Evolutionary conservation across 1,140 invertebrate species (phyloP).

Genomic region (Nephila pilipes): DNA sequence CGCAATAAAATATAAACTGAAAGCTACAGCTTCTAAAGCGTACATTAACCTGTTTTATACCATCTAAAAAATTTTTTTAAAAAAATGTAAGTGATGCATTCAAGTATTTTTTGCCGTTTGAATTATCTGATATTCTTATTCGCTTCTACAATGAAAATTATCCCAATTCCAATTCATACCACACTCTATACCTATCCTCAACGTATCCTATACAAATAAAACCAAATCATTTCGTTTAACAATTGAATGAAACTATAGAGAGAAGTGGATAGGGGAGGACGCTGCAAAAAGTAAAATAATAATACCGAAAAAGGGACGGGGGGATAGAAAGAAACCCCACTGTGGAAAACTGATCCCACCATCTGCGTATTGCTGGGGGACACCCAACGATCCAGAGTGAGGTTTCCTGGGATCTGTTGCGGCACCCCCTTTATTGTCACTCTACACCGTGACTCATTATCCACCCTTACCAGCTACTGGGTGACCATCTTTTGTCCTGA

Average conservation of each 20-base stretch:
- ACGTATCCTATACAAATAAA: neutral
- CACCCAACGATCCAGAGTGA: neutral
- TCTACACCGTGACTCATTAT: constrained; percentile 65
- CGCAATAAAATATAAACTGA: too few relatives aligned
- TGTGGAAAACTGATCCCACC: constrained; percentile 13
- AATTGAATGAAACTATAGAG: neutral
- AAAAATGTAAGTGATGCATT: too few relatives aligned
- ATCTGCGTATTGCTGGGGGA: constrained; percentile 10
- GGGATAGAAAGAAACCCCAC: neutral
- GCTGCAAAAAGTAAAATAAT: neutral
- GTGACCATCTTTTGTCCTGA: neutral
- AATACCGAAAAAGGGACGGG: neutral
- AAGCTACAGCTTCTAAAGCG: too few relatives aligned
- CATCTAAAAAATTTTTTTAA: too few relatives aligned
- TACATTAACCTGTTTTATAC: too few relatives aligned
- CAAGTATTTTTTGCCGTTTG: neutral
- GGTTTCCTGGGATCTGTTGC: constrained; percentile 57
- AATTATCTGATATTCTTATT: neutral
- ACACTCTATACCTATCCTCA: neutral
- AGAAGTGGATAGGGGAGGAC: neutral
- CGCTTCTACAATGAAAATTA: neutral
- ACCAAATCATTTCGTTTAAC: neutral
- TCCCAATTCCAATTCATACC: neutral
- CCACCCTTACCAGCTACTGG: constrained; percentile 2
- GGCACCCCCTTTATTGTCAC: constrained; percentile 62